Base-by-base conservation (phyloP, 2,113 vertebrate genomes). In the Hepsetus odoe region DNA sequence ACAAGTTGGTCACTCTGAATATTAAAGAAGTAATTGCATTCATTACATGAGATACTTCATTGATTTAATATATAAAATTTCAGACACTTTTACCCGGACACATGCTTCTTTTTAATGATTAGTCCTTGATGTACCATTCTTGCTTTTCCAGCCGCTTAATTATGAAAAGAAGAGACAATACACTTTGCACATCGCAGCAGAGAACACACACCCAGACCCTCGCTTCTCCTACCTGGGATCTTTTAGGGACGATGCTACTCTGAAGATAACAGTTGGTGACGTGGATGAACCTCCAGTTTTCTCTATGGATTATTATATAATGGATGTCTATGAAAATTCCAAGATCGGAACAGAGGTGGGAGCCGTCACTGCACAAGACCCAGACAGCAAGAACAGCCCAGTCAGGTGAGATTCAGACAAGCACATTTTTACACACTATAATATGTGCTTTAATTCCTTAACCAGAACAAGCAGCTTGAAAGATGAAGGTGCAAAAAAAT, bases 161-260 rank as follows among this genome's bases (percentile, higher is more conserved):
- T 98, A 96, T 65, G 98, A 99, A 90, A 96, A 95, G 79, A 98
- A 97, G 94, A 98, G 95, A 87, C 94, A 94, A 5, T 98, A 98
- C 78, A 96, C 93, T 0, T 94, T 99, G 58, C 96, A 96, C 86
- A 98, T 99, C n/a, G 95, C 98, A 88, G 97, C 95, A 53, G 92
- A 90, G n/a, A 99, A 99, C 58, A 96, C 96, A 32, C 95, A 98
- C 13, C 83, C 95, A 79, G 98, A 99, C 82, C 95, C 95, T 72
- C 95, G 95, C 11, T 98, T 96, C 85, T 95, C 95, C 0, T 95
- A 97, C 79, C 87, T 99, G 82, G 97, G 97, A 28, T 94, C 97
- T 0, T 99, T 98, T 91, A 98, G 96, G 89, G 98, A 99, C 80
- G 92, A 93, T 0, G 93, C 97, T 0, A 94, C 95, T 83, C 62